Base-by-base conservation (phyloP, 2,797 vertebrate species). In the Aldrovandia affinis region DNA sequence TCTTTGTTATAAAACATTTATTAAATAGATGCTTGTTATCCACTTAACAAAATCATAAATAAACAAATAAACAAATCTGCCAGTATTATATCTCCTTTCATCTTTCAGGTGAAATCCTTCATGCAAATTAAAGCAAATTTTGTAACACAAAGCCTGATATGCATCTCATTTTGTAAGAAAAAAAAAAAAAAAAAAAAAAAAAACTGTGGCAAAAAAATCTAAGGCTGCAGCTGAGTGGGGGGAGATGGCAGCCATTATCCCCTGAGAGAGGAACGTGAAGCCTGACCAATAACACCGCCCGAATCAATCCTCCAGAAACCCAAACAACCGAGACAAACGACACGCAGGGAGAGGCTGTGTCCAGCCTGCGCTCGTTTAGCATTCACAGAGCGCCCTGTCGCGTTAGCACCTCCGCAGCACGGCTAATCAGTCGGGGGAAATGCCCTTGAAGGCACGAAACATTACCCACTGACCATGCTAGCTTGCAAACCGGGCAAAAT, bases 301-400 rank as follows among this genome's bases (percentile, higher is more conserved):
- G 90, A 91, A 92, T 92, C 88, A 90, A 86, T 90, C 89, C 90
- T 83, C 86, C 83, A 70, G 81, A 89, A 89, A 79, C 80, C 85
- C 85, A 88, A 92, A 91, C 91, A 88, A 85, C 81, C 90, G 85
- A 88, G 30, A 33, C 81, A 87, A 88, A 89, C 70, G 81, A 78
- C 80, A 68, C 39, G 22, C 75, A 12, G 0, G 59, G 20, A 70
- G 42, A 61, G 10, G 75, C 28, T 59, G 68, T 39, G 70, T 36
- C 1, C 70, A 14, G 80, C 25, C 75, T 22, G 47, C 10, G 86
- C 83, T 81, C 85, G 88, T 90, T 87, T 83, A 90, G 84, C 82
- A 90, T 83, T 88, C 86, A 87, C 65, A 25, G 47, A 87, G 79
- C 55, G 59, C 77, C 83, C 88, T 78, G 78, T 87, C 87, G 83